These are phyloP conservation scores for Xiphias gladius DNA, from an alignment of 2,113 vertebrate species.

Conservation along the genomic window DNA sequence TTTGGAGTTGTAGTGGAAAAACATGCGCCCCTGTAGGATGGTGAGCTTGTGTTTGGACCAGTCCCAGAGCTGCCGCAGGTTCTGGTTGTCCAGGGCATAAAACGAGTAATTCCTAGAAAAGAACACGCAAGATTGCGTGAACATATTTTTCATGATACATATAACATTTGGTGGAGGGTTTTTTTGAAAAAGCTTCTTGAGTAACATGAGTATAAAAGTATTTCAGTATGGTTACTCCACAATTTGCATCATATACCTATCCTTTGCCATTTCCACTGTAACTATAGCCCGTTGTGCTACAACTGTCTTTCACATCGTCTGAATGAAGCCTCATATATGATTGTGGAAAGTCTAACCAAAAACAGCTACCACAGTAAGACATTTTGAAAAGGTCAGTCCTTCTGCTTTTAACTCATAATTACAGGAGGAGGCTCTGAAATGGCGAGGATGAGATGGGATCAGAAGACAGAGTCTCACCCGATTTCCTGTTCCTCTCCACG, in stretches of 20 bases:
- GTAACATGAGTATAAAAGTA: slow-evolving; percentile 23
- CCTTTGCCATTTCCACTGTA: slow-evolving; percentile 20
- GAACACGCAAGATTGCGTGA: background rate
- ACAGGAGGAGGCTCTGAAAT: slow-evolving; percentile 66
- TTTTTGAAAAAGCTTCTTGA: slow-evolving; percentile 5
- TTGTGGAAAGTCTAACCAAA: slow-evolving; percentile 59
- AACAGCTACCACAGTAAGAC: slow-evolving; percentile 58
- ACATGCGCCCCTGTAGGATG: slow-evolving; percentile 92
- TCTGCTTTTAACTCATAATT: slow-evolving; percentile 78
- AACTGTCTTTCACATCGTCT: slow-evolving; percentile 32
- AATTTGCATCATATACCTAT: slow-evolving; percentile 34
- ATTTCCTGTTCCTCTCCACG: slow-evolving; percentile 90
- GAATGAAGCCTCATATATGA: slow-evolving; percentile 54
- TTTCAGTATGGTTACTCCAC: slow-evolving; percentile 32
- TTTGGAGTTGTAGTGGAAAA: slow-evolving; percentile 96
- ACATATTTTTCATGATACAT: slow-evolving; percentile 30
- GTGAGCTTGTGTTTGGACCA: slow-evolving; percentile 97
- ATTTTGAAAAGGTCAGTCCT: slow-evolving; percentile 71
- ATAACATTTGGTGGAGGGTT: slow-evolving; percentile 10
- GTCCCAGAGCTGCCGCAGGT: slow-evolving; percentile 97
- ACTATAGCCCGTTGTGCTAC: slow-evolving; percentile 34
- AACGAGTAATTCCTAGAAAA: slow-evolving; percentile 93
- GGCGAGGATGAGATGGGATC: slow-evolving; percentile 32
- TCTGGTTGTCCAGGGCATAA: slow-evolving; percentile 97
- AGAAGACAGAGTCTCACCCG: slow-evolving; percentile 84